Evolutionary conservation across 1,140 invertebrate genomes (phyloP).

Genomic region (Drosophila fuyamai): DNA sequence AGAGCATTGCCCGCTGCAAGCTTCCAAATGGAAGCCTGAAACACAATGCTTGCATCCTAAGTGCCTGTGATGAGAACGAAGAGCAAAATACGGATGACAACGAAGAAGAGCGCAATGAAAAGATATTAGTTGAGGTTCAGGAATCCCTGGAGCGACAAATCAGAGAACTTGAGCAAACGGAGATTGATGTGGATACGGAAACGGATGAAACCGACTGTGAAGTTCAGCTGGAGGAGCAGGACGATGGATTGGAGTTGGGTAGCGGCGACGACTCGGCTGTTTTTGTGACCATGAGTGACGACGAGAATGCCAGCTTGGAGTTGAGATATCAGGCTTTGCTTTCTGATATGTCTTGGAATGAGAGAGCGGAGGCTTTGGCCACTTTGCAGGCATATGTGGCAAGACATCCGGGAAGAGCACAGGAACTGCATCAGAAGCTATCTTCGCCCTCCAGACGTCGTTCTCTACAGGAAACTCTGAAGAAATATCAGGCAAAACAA

Average conservation of each 20-base stretch:
- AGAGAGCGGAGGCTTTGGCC: slow-evolving; percentile 91
- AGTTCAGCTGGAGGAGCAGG: slow-evolving; percentile 70
- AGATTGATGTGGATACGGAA: slow-evolving; percentile 93
- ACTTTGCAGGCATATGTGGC: slow-evolving; percentile 91
- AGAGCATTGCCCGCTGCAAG: slow-evolving; percentile 65
- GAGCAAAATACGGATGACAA: slow-evolving; percentile 69
- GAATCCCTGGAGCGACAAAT: slow-evolving; percentile 92
- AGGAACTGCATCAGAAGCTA: slow-evolving; percentile 96
- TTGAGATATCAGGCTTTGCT: slow-evolving; percentile 90
- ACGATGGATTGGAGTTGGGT: slow-evolving; percentile 30
- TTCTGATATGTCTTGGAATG: slow-evolving; percentile 91
- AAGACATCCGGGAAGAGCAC: slow-evolving; percentile 94
- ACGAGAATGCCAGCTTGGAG: slow-evolving; percentile 85
- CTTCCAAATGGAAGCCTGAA: slow-evolving; percentile 51
- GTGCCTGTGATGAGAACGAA: slow-evolving; percentile 80
- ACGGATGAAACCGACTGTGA: slow-evolving; percentile 90
- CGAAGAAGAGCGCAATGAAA: slow-evolving; percentile 86
- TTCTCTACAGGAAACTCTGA: slow-evolving; percentile 91
- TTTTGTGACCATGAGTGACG: slow-evolving; percentile 69
- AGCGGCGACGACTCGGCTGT: slow-evolving; percentile 59
- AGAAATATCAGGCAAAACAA: slow-evolving; percentile 94
- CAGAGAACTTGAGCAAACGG: slow-evolving; percentile 90
- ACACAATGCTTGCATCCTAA: slow-evolving; percentile 32
- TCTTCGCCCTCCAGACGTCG: slow-evolving; percentile 95
- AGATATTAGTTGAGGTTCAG: slow-evolving; percentile 91